Base-by-base conservation (phyloP, 2,888 invertebrate genomes). In the Diaperis boleti region DNA sequence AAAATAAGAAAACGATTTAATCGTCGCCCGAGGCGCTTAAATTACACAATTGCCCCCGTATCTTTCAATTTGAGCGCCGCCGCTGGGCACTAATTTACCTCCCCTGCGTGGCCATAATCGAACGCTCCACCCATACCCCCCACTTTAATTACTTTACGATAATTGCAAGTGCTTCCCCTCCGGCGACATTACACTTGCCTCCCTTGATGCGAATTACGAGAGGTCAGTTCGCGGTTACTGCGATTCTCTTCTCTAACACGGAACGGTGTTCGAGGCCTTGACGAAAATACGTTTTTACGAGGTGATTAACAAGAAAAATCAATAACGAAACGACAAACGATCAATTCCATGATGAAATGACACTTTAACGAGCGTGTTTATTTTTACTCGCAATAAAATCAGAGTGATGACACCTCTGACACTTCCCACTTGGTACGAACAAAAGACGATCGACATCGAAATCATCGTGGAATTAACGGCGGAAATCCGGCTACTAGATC, bases 401-500 rank as follows among this genome's bases (percentile, higher is more conserved):
- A n/a, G 42, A 35, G 13, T 37, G 63, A 60, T 62, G 59, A 59
- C 67, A 60, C 63, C 55, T 65, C 54, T 39, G 49, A 31, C 49
- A 62, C 44, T 61, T 54, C 54, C 56, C n/a, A n/a, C n/a, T n/a
- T n/a, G n/a, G 14, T 20, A 10, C 37, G 44, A 62, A 66, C 62
- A 64, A 68, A 68, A 68, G 66, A 42, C 62, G 50, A 62, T 57
- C 65, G 65, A 61, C 57, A n/a, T n/a, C n/a, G n/a, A 52, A 57
- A 17, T 44, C 29, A 44, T 45, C 54, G 54, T 59, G 44, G 64
- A 62, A 65, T 66, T 47, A 64, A 62, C 17, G 57, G 62, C 63
- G 62, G 63, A 68, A 68, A 68, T 63, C 66, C 56, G 56, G 42
- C 33, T 22, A 29, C 42, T 55, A 33, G 44, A 56, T 35, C 18